Percentiles rank a stretch among this genome's conserved stretches.
phyloP scores from a whole-genome alignment of 2,113 vertebrate genomes.

The Catharus fuscescens region DNA sequence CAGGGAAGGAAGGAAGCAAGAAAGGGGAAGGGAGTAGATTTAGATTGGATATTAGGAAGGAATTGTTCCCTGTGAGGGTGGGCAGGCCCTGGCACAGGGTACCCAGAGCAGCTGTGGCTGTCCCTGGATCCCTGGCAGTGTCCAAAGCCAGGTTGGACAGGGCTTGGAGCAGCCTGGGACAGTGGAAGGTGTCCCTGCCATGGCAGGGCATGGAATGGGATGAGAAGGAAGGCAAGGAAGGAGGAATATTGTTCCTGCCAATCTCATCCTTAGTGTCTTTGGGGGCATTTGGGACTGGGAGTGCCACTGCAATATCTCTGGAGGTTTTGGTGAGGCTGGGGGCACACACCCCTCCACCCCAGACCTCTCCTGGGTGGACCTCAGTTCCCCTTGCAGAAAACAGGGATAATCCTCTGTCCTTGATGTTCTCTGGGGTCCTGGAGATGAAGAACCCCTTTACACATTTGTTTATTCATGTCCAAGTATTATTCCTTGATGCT shows the following conservation, averaged over 20 bases:
- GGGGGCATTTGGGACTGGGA: background rate
- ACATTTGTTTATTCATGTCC: accelerated
- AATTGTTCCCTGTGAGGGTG: background rate
- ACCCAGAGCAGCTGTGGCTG: too few species aligned
- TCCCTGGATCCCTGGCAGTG: too few species aligned
- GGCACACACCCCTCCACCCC: background rate
- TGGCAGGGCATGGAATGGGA: too few species aligned
- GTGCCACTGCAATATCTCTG: background rate
- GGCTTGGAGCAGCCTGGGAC: too few species aligned
- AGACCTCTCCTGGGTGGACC: background rate
- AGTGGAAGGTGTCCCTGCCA: background rate
- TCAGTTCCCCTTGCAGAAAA: background rate
- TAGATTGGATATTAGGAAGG: too few species aligned
- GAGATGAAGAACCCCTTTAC: background rate
- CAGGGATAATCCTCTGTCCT: background rate
- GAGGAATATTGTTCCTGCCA: background rate
- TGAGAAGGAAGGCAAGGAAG: background rate
- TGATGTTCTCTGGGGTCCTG: background rate
- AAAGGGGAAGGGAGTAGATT: background rate
- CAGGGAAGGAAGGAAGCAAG: background rate
- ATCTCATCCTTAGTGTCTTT: background rate
- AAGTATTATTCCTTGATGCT: background rate
- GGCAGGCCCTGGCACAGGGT: accelerated
- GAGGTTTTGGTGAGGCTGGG: background rate
- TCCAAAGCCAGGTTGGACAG: too few species aligned